Percentiles rank a stretch among this genome's conserved stretches.
These are phyloP conservation scores for Atta colombica DNA, from an alignment of 1,140 invertebrate genomes.

Conservation along the genomic window DNA sequence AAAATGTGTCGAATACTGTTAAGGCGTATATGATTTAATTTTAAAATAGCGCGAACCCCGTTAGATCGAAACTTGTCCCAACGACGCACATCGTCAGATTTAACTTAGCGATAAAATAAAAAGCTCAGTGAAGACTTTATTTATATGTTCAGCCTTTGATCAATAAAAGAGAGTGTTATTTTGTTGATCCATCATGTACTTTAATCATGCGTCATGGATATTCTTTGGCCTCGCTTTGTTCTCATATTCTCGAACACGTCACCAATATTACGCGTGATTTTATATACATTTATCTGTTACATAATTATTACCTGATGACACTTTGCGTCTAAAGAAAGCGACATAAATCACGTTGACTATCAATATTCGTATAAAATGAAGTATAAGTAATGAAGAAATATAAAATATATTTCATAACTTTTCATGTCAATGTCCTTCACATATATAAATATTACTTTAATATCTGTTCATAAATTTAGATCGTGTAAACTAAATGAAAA, in stretches of 20 bases:
- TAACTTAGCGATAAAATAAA: constrained; percentile 18
- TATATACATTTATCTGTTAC: neutral
- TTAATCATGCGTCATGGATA: constrained; percentile 26
- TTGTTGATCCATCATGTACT: constrained; percentile 60
- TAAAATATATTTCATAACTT: neutral
- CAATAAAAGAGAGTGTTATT: constrained; percentile 63
- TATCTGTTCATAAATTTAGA: neutral
- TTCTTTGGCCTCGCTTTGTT: constrained; percentile 14
- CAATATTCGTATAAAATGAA: neutral
- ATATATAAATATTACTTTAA: neutral
- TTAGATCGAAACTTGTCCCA: constrained; percentile 34
- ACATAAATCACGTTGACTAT: neutral
- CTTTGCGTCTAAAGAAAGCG: neutral
- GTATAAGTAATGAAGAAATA: neutral
- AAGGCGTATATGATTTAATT: constrained; percentile 56
- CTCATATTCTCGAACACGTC: constrained; percentile 36
- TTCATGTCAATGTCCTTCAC: neutral
- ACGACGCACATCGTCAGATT: constrained; percentile 22
- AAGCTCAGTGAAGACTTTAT: constrained; percentile 66
- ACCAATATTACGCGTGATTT: constrained; percentile 27
- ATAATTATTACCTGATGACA: neutral
- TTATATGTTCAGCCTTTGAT: constrained; percentile 73
- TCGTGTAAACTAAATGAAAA: neutral
- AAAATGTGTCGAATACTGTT: constrained; percentile 64
- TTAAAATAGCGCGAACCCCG: constrained; percentile 40